Percentiles rank a stretch among this genome's conserved stretches.
Conservation (phyloP, 2,888 invertebrate species). For the Acholoe squamosa region DNA sequence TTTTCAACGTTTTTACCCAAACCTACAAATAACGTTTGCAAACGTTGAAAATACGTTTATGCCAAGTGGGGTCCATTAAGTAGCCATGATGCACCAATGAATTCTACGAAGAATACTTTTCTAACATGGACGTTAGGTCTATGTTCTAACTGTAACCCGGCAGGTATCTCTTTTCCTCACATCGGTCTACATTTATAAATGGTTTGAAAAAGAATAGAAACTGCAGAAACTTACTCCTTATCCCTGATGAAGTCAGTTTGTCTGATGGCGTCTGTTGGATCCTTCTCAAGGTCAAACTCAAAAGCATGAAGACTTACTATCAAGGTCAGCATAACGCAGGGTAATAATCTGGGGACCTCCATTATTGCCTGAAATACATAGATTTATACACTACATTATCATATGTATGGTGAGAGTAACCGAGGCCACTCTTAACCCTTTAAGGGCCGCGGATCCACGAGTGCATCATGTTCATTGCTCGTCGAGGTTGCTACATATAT, state of each 20-base stretch:
- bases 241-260: constrained; percentile 41
- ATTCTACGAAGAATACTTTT: background rate
- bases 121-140: background rate
- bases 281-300: constrained; percentile 42
- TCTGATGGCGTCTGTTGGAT: constrained; percentile 22
- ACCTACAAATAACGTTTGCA: background rate
- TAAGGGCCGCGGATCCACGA: no score
- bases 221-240: constrained; percentile 4
- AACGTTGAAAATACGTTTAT: no score
- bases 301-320: constrained; percentile 16
- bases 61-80: background rate
- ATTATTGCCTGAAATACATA: background rate
- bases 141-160: background rate
- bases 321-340: background rate
- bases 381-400: no score
- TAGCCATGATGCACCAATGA: background rate
- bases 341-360: background rate
- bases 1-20: no score
- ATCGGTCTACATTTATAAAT: background rate
- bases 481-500: no score
- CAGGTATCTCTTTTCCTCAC: background rate
- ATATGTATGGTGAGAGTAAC: no score
- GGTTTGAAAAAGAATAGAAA: background rate
- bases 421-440: no score
- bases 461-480: no score